Base-by-base conservation (phyloP, 2,113 vertebrate genomes). In the Rhinolophus ferrumequinum region DNA sequence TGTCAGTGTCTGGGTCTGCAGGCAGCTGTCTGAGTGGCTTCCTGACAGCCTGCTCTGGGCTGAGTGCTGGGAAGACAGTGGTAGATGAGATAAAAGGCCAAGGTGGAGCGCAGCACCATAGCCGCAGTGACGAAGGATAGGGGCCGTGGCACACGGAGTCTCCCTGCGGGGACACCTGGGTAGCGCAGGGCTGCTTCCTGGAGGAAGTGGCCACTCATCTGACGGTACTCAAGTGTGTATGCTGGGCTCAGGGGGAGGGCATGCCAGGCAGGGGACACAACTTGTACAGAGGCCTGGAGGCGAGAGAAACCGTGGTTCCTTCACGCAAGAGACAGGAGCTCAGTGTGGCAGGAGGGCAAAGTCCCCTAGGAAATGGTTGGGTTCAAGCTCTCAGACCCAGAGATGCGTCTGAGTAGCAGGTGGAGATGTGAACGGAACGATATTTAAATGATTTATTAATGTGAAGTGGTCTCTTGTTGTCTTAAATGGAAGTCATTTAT, bases 361-460 rank as follows among this genome's bases (percentile, higher is more conserved):
- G 35, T 50, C 30, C 66, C 70, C n/a, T 94, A 16, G 54, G 69
- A 91, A 79, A 52, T 83, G 26, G 70, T 52, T 58, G 52, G 83
- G 14, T 90, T 60, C 26, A 52, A 60, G 60, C 52, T 91, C 10
- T 66, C 56, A 79, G 92, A 66, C 38, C 28, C 30, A 58, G 35
- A 54, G n/a, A 35, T 15, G 9, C 70, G 58, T 91, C 72, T 80
- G 35, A 88, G 62, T 91, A 79, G 26, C 33, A 79, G 70, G 24
- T 50, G 84, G 83, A 82, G 35, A 54, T 95, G 56, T 67, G 83
- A 44, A 92, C 33, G 73, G 56, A 26, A 81, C 4, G 28, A 52
- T 83, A 58, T 79, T 95, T 66, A 79, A 95, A 77, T 79, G 77
- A 88, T 50, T 94, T 84, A 81, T 70, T 82, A 88, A 84, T 84